Evolutionary conservation across 2,797 vertebrate species (phyloP).

Genomic region (Tadarida brasiliensis): DNA sequence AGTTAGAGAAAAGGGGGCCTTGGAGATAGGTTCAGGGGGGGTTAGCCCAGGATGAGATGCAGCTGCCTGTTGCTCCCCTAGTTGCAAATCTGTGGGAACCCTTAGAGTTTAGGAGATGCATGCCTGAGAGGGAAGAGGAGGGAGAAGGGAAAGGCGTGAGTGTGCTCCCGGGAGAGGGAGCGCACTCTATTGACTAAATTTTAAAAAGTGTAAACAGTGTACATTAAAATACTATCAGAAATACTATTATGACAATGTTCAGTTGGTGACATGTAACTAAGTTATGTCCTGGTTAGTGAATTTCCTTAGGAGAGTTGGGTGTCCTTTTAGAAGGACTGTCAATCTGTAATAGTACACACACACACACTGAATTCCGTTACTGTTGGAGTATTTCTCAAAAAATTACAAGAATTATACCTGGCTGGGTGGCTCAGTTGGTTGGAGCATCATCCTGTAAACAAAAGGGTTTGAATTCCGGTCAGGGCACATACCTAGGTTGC

Average conservation of each 20-base stretch:
- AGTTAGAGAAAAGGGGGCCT: background rate
- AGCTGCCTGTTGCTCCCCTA: background rate
- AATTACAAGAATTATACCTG: background rate
- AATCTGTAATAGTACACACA: background rate
- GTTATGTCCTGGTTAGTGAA: background rate
- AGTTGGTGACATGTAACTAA: background rate
- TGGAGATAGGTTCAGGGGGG: background rate
- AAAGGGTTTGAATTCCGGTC: background rate
- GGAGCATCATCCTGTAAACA: background rate
- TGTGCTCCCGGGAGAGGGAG: background rate
- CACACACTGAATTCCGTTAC: background rate
- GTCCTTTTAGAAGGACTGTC: background rate
- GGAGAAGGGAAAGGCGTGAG: background rate
- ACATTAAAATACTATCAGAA: background rate
- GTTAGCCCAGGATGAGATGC: background rate
- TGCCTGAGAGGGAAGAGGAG: background rate
- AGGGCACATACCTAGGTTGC: background rate
- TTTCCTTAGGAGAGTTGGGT: background rate
- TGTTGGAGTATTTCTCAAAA: background rate
- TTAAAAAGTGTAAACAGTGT: background rate
- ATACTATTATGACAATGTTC: background rate
- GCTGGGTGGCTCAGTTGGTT: background rate
- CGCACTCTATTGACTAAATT: background rate
- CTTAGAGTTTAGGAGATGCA: background rate
- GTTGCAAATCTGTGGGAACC: background rate